These are phyloP conservation scores for Mizuhopecten yessoensis DNA, from an alignment of 1,140 invertebrate genomes.

Conservation along the genomic window DNA sequence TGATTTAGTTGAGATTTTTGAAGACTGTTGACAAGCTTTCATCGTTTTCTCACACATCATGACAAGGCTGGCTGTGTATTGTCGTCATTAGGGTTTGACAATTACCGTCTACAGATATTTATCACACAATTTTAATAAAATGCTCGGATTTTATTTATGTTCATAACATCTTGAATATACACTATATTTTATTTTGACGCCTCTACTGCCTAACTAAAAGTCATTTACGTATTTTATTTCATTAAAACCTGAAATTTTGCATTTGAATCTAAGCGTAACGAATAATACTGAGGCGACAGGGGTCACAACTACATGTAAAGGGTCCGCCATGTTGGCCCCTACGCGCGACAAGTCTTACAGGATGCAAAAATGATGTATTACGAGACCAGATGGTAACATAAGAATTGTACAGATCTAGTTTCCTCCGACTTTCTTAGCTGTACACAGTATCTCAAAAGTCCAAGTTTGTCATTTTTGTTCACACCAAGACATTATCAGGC, in stretches of 20 bases:
- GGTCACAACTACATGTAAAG: neutral
- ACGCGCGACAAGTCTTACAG: neutral
- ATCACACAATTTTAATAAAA: neutral
- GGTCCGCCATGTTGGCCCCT: too few relatives aligned
- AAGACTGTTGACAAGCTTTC: neutral
- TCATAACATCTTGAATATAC: constrained; percentile 1
- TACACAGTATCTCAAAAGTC: neutral
- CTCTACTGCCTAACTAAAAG: neutral
- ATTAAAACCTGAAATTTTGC: constrained; percentile 10
- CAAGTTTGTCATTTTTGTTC: constrained; percentile 10
- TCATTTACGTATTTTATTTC: constrained; percentile 35
- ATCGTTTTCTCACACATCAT: neutral
- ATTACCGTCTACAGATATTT: neutral
- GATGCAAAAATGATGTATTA: constrained; percentile 18
- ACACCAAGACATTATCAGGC: neutral
- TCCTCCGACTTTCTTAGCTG: neutral
- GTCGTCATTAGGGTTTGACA: neutral
- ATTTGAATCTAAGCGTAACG: neutral
- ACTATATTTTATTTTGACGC: constrained; percentile 6
- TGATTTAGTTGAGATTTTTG: neutral
- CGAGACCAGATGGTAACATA: neutral
- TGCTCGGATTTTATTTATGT: neutral
- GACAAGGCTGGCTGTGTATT: neutral
- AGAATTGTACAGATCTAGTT: neutral
- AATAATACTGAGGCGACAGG: neutral